Evolutionary conservation across 1,140 invertebrate genomes (phyloP).

Genomic region (Asobara japonica): DNA sequence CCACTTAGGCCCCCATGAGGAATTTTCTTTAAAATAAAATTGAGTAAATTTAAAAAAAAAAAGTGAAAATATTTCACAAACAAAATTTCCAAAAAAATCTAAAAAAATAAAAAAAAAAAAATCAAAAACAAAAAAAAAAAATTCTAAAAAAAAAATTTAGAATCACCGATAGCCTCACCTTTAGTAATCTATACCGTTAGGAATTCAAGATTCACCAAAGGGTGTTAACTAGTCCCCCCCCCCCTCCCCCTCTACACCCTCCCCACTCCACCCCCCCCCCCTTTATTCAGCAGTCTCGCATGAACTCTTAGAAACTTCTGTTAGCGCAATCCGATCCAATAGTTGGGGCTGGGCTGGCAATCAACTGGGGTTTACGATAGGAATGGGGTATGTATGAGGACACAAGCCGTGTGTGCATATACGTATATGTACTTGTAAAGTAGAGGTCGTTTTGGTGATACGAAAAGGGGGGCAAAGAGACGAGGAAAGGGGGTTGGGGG

Average conservation of each 20-base stretch:
- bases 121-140: no score
- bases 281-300: conserved; percentile 2
- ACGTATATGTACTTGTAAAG: conserved; percentile 2
- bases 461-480: conserved; percentile 24
- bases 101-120: no score
- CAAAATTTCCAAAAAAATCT: no score
- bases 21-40: not conserved
- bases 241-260: not conserved
- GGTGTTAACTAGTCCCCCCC: no score
- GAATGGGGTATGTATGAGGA: conserved; percentile 18
- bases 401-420: not conserved
- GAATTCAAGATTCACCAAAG: no score
- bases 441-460: conserved; percentile 1
- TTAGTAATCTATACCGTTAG: no score
- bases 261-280: conserved; percentile 22
- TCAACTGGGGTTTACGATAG: conserved; percentile 29
- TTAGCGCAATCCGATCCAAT: conserved; percentile 27
- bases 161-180: no score
- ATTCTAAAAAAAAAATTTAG: not conserved
- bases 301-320: conserved; percentile 20
- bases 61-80: no score
- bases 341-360: conserved; percentile 24
- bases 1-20: no score
- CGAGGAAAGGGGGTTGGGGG: no score
- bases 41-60: not conserved